Evolutionary conservation across 2,888 invertebrate genomes (phyloP).

Genomic region (Phortica magna): DNA sequence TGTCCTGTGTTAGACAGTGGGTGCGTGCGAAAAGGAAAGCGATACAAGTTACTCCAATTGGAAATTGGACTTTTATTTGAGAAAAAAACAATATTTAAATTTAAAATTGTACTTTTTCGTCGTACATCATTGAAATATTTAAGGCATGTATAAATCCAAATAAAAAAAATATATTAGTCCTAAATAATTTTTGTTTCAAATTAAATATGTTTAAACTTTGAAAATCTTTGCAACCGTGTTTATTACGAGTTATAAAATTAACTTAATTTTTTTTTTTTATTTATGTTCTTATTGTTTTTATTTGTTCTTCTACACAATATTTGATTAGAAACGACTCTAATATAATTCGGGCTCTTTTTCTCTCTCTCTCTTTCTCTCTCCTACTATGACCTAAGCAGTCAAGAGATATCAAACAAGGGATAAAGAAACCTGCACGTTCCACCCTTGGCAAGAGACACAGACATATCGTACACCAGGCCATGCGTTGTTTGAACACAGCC

Average conservation of each 20-base stretch:
- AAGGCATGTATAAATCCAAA: too few species aligned
- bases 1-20: neutral
- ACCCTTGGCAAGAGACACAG: too few species aligned
- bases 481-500: constrained; percentile 45
- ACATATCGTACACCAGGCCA: too few species aligned
- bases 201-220: neutral
- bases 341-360: constrained; percentile 11
- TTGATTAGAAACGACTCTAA: constrained; percentile 9
- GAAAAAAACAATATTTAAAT: too few species aligned
- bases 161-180: too few species aligned
- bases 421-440: too few species aligned
- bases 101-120: too few species aligned
- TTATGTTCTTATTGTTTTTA: neutral
- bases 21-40: neutral
- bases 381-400: neutral
- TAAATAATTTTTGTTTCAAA: neutral
- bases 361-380: neutral
- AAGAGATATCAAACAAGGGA: neutral
- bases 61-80: too few species aligned
- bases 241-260: neutral
- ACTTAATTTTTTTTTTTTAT: neutral
- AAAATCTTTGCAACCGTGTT: neutral
- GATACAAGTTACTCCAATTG: too few species aligned
- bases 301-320: neutral
- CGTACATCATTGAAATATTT: too few species aligned